Percentiles rank a stretch among this genome's conserved stretches.
phyloP scores from a whole-genome alignment of 1,140 invertebrate genomes.

The Cherax destructor region DNA sequence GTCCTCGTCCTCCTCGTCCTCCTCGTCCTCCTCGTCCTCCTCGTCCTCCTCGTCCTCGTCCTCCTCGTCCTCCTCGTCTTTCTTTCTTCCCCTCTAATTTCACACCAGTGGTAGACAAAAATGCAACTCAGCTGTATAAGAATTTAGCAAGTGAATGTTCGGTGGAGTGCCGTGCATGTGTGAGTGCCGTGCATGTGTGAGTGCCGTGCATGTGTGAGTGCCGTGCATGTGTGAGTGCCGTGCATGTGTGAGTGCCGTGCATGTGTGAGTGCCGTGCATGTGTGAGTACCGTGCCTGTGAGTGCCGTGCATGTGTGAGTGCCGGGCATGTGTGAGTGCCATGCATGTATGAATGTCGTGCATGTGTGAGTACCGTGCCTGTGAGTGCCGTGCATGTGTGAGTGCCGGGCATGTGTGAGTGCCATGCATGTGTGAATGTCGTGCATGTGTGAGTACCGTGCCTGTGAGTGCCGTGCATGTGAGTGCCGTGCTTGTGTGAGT shows the following conservation, averaged over 20 bases:
- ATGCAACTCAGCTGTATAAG: too few relatives aligned
- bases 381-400: too few relatives aligned
- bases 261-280: neutral
- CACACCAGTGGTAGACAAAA: too few relatives aligned
- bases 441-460: neutral
- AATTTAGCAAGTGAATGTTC: too few relatives aligned
- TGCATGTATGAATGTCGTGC: neutral
- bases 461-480: neutral
- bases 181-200: neutral
- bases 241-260: neutral
- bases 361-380: too few relatives aligned
- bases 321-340: neutral
- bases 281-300: neutral
- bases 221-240: too few relatives aligned
- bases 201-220: neutral
- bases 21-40: too few relatives aligned
- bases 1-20: too few relatives aligned
- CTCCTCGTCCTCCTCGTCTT: too few relatives aligned
- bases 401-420: neutral
- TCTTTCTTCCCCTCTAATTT: too few relatives aligned
- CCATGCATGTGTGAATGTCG: neutral
- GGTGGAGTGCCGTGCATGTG: neutral
- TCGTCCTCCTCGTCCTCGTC: too few relatives aligned
- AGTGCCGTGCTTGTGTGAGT: neutral
- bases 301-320: too few relatives aligned